These are phyloP conservation scores for Enchytraeus crypticus DNA, from an alignment of 2,888 invertebrate genomes.

Conservation along the genomic window DNA sequence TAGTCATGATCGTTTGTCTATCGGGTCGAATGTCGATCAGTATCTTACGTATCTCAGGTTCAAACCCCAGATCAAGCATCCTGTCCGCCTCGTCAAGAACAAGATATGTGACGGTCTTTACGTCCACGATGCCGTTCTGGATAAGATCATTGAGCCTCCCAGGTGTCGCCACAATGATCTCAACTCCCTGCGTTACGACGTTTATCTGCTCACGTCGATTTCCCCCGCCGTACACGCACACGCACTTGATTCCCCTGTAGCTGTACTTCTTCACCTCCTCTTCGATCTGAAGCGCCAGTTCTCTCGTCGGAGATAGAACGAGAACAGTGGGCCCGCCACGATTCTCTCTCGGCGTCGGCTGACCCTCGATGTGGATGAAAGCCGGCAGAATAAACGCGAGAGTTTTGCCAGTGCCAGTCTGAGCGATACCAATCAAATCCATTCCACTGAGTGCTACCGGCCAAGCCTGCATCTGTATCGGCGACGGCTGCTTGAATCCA, in stretches of 20 bases:
- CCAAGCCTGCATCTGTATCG: conserved; percentile 83
- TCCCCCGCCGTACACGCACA: conserved; percentile 86
- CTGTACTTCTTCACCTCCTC: conserved; percentile 80
- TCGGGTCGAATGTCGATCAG: conserved; percentile 58
- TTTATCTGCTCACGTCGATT: conserved; percentile 70
- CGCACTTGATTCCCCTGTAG: conserved; percentile 71
- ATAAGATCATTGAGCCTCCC: conserved; percentile 86
- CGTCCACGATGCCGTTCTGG: conserved; percentile 58
- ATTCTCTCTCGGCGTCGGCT: conserved; percentile 61
- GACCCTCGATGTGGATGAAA: conserved; percentile 81
- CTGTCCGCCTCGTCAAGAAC: conserved; percentile 90
- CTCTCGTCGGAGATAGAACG: conserved; percentile 83
- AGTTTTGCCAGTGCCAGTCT: conserved; percentile 70
- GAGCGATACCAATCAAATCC: conserved; percentile 88
- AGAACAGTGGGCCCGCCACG: conserved; percentile 75
- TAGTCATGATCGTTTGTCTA: conserved; percentile 90
- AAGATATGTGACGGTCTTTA: conserved; percentile 73
- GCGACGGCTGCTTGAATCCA: conserved; percentile 72
- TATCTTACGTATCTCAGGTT: conserved; percentile 55
- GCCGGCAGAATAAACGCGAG: conserved; percentile 86
- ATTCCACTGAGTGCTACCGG: conserved; percentile 80
- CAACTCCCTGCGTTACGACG: conserved; percentile 67
- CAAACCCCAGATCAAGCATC: conserved; percentile 57
- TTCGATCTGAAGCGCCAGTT: conserved; percentile 84
- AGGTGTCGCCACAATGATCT: conserved; percentile 90